Percentiles rank a stretch among this genome's conserved stretches.
These are phyloP conservation scores for Melanotaenia duboulayi DNA, from an alignment of 2,113 vertebrate genomes.

Conservation along the genomic window DNA sequence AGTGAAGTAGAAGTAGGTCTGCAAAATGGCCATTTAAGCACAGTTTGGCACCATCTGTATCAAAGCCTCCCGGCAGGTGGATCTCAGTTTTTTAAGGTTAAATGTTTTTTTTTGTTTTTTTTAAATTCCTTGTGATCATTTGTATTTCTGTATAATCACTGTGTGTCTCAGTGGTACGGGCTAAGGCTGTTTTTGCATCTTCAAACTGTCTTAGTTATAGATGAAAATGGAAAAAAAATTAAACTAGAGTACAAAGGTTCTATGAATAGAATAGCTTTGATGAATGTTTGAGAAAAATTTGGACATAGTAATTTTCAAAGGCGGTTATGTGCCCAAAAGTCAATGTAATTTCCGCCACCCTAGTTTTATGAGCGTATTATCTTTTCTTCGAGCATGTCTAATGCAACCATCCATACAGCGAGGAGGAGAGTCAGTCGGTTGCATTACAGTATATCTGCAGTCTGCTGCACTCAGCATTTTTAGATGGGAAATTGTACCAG, in stretches of 20 bases:
- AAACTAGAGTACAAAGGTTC: slow-evolving; percentile 6
- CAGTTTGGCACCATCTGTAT: no score
- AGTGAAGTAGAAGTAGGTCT: no score
- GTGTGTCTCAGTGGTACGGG: background rate
- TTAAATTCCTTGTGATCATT: background rate
- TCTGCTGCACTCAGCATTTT: slow-evolving; percentile 11
- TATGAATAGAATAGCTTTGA: slow-evolving; percentile 41
- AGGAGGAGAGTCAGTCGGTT: slow-evolving; percentile 27
- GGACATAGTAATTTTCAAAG: slow-evolving; percentile 27
- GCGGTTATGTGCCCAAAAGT: slow-evolving; percentile 48
- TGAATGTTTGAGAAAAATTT: slow-evolving; percentile 45
- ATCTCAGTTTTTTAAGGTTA: no score
- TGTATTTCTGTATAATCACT: slow-evolving; percentile 16
- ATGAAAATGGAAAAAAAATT: slow-evolving; percentile 29
- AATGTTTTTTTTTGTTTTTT: no score
- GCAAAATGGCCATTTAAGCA: no score
- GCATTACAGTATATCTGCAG: slow-evolving; percentile 6
- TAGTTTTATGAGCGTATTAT: slow-evolving; percentile 35
- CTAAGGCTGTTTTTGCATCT: slow-evolving; percentile 43
- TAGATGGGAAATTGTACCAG: slow-evolving; percentile 3
- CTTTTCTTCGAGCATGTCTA: slow-evolving; percentile 45
- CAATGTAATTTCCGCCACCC: slow-evolving; percentile 41
- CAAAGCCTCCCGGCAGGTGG: no score
- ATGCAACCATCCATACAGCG: slow-evolving; percentile 29
- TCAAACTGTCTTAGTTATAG: slow-evolving; percentile 25